Percentiles rank a stretch among this genome's conserved stretches.
phyloP scores from a whole-genome alignment of 1,140 invertebrate species.

The Sarcophaga peregrina region DNA sequence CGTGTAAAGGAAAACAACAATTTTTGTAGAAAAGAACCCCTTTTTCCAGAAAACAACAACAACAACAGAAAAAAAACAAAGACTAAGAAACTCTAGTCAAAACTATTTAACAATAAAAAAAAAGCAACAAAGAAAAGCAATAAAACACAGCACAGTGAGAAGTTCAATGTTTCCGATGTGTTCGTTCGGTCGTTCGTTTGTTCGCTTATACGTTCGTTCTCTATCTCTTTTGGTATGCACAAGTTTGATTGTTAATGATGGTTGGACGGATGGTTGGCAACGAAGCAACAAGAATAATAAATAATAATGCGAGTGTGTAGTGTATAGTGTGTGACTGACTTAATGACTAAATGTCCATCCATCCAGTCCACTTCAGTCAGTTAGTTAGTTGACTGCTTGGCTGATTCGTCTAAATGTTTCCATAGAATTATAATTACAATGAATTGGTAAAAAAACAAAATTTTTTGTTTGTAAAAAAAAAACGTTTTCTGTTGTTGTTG shows the following conservation, averaged over 20 bases:
- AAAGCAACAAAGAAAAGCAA: neutral
- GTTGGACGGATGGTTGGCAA: neutral
- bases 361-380: no score
- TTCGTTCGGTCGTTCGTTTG: neutral
- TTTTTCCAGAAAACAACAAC: neutral
- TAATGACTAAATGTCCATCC: no score
- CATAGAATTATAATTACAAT: constrained; percentile 19
- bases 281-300: neutral
- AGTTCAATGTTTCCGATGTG: neutral
- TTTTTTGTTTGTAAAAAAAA: neutral
- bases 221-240: no score
- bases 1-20: neutral
- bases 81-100: neutral
- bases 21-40: no score
- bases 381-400: neutral
- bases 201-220: neutral
- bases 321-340: neutral
- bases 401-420: neutral
- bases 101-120: no score
- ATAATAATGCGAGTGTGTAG: no score
- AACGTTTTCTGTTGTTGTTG: no score
- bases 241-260: neutral
- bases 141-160: neutral
- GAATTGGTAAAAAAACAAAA: neutral
- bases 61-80: neutral